Conservation (phyloP, 2,888 invertebrate species). For the Catocala fraxini region DNA sequence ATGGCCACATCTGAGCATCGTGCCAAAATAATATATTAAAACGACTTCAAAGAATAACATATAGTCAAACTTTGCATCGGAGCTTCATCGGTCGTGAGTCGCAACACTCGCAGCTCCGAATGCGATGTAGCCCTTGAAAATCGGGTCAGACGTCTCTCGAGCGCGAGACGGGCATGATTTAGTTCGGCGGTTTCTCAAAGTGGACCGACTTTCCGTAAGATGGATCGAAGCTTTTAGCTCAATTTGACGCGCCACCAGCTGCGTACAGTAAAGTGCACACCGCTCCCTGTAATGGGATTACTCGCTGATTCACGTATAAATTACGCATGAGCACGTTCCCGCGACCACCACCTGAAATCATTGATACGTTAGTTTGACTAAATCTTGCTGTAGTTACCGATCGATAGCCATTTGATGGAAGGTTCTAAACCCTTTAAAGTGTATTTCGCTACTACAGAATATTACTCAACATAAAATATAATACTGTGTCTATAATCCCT, state of each 20-base stretch:
- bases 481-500: slow-evolving; percentile 34
- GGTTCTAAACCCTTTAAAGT: slow-evolving; percentile 20
- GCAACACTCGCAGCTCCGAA: slow-evolving; percentile 55
- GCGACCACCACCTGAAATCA: slow-evolving; percentile 56
- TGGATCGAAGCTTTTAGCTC: slow-evolving; percentile 84
- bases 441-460: slow-evolving; percentile 23
- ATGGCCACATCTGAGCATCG: slow-evolving; percentile 71
- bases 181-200: slow-evolving; percentile 77
- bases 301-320: slow-evolving; percentile 67
- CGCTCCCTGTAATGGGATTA: slow-evolving; percentile 67
- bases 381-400: slow-evolving; percentile 30
- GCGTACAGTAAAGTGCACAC: slow-evolving; percentile 70
- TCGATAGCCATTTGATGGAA: slow-evolving; percentile 14
- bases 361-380: slow-evolving; percentile 50
- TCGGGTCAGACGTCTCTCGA: slow-evolving; percentile 73
- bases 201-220: slow-evolving; percentile 79
- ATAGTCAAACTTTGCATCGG: slow-evolving; percentile 70
- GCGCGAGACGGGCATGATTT: slow-evolving; percentile 70
- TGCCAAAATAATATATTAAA: slow-evolving; percentile 85
- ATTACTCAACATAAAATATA: slow-evolving; percentile 30
- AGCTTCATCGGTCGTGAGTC: slow-evolving; percentile 57
- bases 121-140: slow-evolving; percentile 68
- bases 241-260: slow-evolving; percentile 74
- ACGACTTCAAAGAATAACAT: slow-evolving; percentile 73
- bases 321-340: slow-evolving; percentile 65